Percentiles rank a stretch among this genome's conserved stretches.
Conservation (phyloP, 2,113 vertebrate genomes). For the Anas platyrhynchos region DNA sequence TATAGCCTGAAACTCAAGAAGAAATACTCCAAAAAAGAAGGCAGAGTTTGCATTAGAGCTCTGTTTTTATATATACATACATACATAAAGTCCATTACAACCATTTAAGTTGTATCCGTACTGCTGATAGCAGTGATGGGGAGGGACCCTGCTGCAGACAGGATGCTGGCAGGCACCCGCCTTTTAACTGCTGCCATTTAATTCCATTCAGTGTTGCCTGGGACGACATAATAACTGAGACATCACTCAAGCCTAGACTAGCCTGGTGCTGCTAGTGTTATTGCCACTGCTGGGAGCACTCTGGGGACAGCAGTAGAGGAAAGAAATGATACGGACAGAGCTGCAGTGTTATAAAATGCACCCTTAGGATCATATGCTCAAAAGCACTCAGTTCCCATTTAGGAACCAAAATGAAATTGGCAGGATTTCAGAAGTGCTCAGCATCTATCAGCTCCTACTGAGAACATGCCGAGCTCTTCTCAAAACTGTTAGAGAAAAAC, state of each 20-base stretch:
- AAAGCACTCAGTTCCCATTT: slow-evolving; percentile 35
- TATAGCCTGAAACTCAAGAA: background rate
- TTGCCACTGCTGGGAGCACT: background rate
- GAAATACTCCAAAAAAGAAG: background rate
- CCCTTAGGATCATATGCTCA: slow-evolving; percentile 30
- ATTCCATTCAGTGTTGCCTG: background rate
- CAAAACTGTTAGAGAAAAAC: slow-evolving; percentile 56
- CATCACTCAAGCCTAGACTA: slow-evolving; percentile 2
- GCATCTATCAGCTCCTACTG: slow-evolving; percentile 63
- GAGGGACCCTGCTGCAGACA: background rate
- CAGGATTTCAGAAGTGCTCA: slow-evolving; percentile 64
- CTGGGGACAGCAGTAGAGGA: background rate
- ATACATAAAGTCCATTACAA: background rate
- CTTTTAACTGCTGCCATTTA: background rate
- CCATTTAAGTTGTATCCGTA: background rate
- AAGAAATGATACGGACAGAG: background rate
- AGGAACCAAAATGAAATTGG: slow-evolving; percentile 47
- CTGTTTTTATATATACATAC: background rate
- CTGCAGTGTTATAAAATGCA: slow-evolving; percentile 17
- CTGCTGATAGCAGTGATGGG: background rate
- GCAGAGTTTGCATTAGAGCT: background rate
- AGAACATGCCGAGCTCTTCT: slow-evolving; percentile 65
- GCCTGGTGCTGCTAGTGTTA: background rate
- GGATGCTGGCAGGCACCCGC: background rate
- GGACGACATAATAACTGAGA: slow-evolving; percentile 6